A percentile compares a stretch with the other conserved stretches of the same genome.
These are phyloP conservation scores for Dasypolia templi DNA, from an alignment of 2,888 invertebrate genomes.

Conservation along the genomic window DNA sequence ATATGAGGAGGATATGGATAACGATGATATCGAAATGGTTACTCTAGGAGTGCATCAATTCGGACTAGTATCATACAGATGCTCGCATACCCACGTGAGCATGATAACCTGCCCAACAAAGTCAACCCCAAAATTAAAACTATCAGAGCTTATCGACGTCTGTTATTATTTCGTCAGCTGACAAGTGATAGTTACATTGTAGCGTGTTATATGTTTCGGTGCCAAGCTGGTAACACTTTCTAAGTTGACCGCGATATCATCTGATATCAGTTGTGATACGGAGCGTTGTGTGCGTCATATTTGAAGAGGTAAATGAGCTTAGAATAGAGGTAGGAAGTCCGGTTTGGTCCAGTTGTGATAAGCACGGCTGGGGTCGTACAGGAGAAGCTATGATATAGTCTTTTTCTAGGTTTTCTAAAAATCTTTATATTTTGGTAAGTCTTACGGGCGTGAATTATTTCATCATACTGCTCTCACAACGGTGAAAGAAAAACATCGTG, in stretches of 20 bases:
- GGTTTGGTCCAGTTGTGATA: background rate
- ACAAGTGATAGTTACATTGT: slow-evolving; percentile 38
- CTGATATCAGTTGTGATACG: background rate
- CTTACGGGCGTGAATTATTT: background rate
- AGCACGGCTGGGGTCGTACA: background rate
- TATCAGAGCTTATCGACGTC: slow-evolving; percentile 17
- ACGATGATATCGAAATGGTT: background rate
- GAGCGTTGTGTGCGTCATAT: slow-evolving; percentile 3
- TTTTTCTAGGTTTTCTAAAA: background rate
- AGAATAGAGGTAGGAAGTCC: background rate
- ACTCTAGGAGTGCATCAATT: background rate
- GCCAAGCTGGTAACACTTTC: background rate
- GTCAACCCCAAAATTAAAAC: slow-evolving; percentile 7
- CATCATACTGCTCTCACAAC: no score
- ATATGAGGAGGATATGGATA: background rate
- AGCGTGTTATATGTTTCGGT: slow-evolving; percentile 8
- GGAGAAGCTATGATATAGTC: no score
- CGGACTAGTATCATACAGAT: background rate
- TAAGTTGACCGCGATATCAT: slow-evolving; percentile 11
- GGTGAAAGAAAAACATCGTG: no score
- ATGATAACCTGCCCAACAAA: background rate
- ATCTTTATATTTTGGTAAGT: background rate
- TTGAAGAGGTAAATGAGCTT: slow-evolving; percentile 3
- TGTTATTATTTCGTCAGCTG: slow-evolving; percentile 30
- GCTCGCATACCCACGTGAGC: background rate